These are phyloP conservation scores for Toxonevra muliebris DNA, from an alignment of 2,888 invertebrate species.

Conservation along the genomic window DNA sequence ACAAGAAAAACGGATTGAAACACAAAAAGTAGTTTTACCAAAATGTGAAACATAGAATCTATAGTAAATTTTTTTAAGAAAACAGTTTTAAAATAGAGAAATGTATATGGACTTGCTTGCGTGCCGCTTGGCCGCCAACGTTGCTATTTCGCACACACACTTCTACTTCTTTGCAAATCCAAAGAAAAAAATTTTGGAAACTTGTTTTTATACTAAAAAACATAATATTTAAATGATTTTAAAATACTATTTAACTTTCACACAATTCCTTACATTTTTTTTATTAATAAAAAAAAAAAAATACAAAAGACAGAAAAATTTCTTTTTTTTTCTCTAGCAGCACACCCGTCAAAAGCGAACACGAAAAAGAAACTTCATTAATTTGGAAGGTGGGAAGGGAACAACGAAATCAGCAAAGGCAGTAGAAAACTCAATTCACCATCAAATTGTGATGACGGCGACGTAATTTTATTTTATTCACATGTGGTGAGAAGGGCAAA, in stretches of 20 bases:
- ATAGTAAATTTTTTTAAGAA: no score
- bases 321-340: constrained; percentile 29
- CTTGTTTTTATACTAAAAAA: background rate
- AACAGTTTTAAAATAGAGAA: no score
- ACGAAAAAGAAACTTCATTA: constrained; percentile 38
- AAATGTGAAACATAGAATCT: no score
- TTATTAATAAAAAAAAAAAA: background rate
- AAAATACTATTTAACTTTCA: background rate
- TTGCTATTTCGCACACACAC: constrained; percentile 10
- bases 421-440: constrained; percentile 39
- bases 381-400: constrained; percentile 12
- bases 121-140: constrained; percentile 10
- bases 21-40: no score
- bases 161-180: background rate
- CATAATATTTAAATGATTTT: no score
- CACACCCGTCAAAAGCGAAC: constrained; percentile 45
- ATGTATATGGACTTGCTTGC: constrained; percentile 18
- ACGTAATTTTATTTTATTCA: constrained; percentile 47
- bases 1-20: no score
- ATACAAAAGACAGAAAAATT: no score
- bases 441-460: constrained; percentile 54
- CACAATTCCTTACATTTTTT: constrained; percentile 16
- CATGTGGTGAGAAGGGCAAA: constrained; percentile 27
- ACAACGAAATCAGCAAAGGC: constrained; percentile 20
- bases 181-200: no score